Percentiles rank a stretch among this genome's conserved stretches.
phyloP scores from a whole-genome alignment of 2,113 vertebrate genomes.

The Uropsilus gracilis region DNA sequence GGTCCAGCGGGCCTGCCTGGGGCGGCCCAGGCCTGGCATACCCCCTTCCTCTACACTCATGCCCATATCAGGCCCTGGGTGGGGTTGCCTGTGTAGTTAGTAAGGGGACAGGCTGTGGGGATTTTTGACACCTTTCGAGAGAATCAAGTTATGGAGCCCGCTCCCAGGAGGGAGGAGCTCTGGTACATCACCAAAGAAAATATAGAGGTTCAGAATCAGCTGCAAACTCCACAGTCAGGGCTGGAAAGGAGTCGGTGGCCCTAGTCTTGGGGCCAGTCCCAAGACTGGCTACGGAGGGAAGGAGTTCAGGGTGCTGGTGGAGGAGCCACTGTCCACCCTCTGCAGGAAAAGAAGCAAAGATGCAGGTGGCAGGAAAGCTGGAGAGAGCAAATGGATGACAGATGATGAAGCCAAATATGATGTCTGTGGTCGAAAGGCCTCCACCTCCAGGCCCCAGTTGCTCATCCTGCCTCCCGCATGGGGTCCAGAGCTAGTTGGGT shows the following conservation, averaged over 20 bases:
- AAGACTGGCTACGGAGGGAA: conserved; percentile 15
- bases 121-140: neutral
- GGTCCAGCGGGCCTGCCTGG: conserved; percentile 84
- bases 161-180: neutral
- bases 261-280: conserved; percentile 39
- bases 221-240: conserved; percentile 1
- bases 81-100: neutral
- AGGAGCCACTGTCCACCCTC: conserved; percentile 20
- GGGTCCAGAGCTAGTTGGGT: conserved; percentile 85
- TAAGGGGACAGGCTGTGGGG: neutral
- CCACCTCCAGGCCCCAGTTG: conserved; percentile 56
- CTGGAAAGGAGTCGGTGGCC: neutral
- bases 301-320: conserved; percentile 6
- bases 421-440: neutral
- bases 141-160: conserved; percentile 40
- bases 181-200: conserved; percentile 51
- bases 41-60: conserved; percentile 76
- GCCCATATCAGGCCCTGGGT: conserved; percentile 23
- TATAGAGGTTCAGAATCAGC: neutral
- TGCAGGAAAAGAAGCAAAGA: conserved; percentile 12
- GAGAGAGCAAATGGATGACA: neutral
- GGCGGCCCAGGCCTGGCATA: conserved; percentile 54
- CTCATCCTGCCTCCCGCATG: neutral
- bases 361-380: neutral
- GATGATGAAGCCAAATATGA: neutral